Evolutionary conservation across 2,888 invertebrate species (phyloP).

Genomic region (Andrena chrysosceles): DNA sequence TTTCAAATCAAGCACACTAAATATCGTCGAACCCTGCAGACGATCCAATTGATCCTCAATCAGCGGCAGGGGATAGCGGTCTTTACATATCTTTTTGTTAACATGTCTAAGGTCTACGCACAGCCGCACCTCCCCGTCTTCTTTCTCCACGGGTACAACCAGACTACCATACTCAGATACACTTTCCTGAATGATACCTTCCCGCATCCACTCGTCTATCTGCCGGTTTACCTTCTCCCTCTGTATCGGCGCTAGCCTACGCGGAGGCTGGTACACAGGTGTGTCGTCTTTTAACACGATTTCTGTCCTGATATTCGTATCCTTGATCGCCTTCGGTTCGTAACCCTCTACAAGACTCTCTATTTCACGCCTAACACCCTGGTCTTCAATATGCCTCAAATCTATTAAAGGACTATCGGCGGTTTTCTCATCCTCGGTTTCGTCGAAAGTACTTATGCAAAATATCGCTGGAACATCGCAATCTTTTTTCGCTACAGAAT

Average conservation of each 20-base stretch:
- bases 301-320: constrained; percentile 64
- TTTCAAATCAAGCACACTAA: constrained; percentile 39
- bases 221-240: constrained; percentile 69
- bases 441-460: constrained; percentile 22
- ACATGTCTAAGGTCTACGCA: constrained; percentile 80
- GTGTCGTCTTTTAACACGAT: constrained; percentile 73
- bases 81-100: constrained; percentile 16
- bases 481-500: background rate
- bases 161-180: constrained; percentile 73
- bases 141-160: constrained; percentile 65
- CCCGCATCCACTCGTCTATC: constrained; percentile 74
- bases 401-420: background rate
- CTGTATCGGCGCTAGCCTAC: constrained; percentile 67
- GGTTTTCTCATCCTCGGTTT: background rate
- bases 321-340: constrained; percentile 24
- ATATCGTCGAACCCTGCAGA: constrained; percentile 1
- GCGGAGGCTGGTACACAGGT: constrained; percentile 70
- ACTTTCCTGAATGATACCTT: constrained; percentile 72
- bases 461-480: constrained; percentile 46
- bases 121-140: constrained; percentile 62
- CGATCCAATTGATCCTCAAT: constrained; percentile 39
- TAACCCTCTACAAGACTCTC: background rate
- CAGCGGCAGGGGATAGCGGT: constrained; percentile 17
- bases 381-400: constrained; percentile 2
- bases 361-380: constrained; percentile 1